A percentile compares a stretch with the other conserved stretches of the same genome.
Conservation (phyloP, 1,140 invertebrate species). For the Periplaneta americana region DNA sequence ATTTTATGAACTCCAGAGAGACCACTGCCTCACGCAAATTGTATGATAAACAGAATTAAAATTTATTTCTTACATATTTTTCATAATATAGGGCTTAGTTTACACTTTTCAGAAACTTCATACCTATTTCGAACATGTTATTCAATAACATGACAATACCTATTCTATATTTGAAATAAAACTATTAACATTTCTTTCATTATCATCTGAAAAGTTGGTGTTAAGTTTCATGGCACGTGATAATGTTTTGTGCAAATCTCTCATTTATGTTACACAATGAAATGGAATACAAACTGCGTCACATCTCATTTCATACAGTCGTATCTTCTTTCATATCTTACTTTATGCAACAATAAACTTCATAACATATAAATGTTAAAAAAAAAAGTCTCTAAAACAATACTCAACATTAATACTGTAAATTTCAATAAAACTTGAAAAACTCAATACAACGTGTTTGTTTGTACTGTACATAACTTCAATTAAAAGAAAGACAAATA, state of each 20-base stretch:
- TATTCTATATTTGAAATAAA: not conserved
- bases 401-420: not conserved
- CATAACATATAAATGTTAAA: not conserved
- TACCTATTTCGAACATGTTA: too few relatives aligned
- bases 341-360: not conserved
- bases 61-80: too few relatives aligned
- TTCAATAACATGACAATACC: too few relatives aligned
- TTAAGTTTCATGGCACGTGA: not conserved
- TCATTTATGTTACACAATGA: not conserved
- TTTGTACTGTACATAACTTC: not conserved
- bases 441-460: not conserved
- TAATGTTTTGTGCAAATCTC: not conserved
- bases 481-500: not conserved
- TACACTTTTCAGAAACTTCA: too few relatives aligned
- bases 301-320: not conserved
- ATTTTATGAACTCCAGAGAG: too few relatives aligned
- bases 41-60: too few relatives aligned
- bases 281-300: too few relatives aligned
- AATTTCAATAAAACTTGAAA: not conserved
- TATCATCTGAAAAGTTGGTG: not conserved
- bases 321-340: not conserved
- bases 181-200: not conserved
- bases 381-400: not conserved
- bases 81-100: too few relatives aligned
- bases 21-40: too few relatives aligned